These are phyloP conservation scores for Tetragonisca angustula DNA, from an alignment of 2,888 invertebrate genomes.

Conservation along the genomic window DNA sequence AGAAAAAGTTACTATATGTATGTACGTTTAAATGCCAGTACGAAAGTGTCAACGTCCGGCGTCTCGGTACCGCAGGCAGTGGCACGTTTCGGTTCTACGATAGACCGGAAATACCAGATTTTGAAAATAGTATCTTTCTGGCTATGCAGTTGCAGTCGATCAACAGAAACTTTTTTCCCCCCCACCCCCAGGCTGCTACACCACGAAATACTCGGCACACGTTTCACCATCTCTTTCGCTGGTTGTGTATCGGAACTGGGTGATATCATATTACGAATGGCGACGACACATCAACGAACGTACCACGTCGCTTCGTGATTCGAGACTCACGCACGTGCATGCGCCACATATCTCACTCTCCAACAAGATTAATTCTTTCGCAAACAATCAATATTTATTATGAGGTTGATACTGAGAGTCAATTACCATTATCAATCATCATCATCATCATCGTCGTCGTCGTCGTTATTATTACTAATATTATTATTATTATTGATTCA, in stretches of 20 bases:
- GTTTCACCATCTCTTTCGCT: background rate
- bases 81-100: constrained; percentile 45
- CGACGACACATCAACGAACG: background rate
- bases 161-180: background rate
- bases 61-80: constrained; percentile 50
- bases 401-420: background rate
- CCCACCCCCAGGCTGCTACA: no score
- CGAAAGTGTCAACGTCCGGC: constrained; percentile 49
- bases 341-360: constrained; percentile 5
- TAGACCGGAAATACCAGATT: constrained; percentile 36
- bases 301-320: background rate
- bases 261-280: background rate
- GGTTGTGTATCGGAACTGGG: background rate
- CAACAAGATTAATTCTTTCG: constrained; percentile 38
- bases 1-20: constrained; percentile 36
- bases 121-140: background rate
- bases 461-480: background rate
- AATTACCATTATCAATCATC: background rate
- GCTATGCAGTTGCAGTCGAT: background rate
- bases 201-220: constrained; percentile 7
- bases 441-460: background rate
- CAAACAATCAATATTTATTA: background rate
- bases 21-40: constrained; percentile 45
- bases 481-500: constrained; percentile 20
- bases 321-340: constrained; percentile 8